Evolutionary conservation across 2,113 vertebrate species (phyloP), one percentile per base, ranked within the genome.

Genomic region (Catharus minimus): DNA sequence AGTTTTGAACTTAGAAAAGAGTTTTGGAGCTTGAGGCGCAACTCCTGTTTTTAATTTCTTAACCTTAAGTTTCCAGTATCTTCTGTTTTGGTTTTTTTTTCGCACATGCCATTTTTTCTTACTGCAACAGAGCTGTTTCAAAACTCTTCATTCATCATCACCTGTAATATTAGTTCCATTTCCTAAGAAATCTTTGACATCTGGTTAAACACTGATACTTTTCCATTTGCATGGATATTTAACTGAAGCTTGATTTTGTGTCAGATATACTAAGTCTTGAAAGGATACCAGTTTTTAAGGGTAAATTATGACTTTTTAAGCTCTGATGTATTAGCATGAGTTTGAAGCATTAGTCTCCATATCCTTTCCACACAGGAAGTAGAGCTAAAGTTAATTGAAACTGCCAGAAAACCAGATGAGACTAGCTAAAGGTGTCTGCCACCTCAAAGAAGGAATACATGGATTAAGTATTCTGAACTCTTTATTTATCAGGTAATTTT

Each of bases 151-250:
- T 61, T 77, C 46, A 50, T 76, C 41, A 58, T 43, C 32, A 76
- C 47, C 28, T 72, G 46, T 33, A 85, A 72, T 6, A 15, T 17
- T 36, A 69, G n/a, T 60, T 82, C 43, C 1, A 75, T 81, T 95
- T 81, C 46, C 81, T 62, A 84, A 76, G 32, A 95, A 85, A 80
- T 62, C 79, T 21, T 38, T 92, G 89, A 62, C 74, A 73, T 76
- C 41, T 92, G 23, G 79, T 89, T 75, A 85, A 91, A 93, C 62
- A 85, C 18, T 30, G 52, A 43, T 84, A 62, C 23, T 66, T 80
- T 71, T 68, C 13, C 39, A 56, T 77, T 39, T 78, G 65, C 22
- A 32, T 7, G 28, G 57, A 38, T 71, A 52, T 85, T 87, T 79
- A 73, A 85, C 23, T 56, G 26, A 52, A 62, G 9, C 4, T 72